Evolutionary conservation across 2,888 invertebrate genomes (phyloP).

Genomic region (Stegophylla sp.): DNA sequence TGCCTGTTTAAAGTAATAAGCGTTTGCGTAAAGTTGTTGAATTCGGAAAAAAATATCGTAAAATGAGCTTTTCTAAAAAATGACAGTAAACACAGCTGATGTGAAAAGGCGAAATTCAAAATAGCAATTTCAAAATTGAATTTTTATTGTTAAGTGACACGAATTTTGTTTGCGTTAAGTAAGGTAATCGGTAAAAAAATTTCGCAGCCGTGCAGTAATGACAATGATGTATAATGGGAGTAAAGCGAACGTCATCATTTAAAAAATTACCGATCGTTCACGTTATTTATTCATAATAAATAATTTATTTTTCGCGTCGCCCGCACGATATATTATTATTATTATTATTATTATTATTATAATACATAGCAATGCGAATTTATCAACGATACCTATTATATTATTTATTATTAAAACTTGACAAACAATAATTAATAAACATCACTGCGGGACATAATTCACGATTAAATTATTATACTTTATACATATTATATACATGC

Average conservation of each 20-base stretch:
- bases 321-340: background rate
- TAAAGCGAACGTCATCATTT: background rate
- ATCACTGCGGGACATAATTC: slow-evolving; percentile 10
- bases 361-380: slow-evolving; percentile 4
- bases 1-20: too few relatives aligned
- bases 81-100: too few relatives aligned
- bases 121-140: background rate
- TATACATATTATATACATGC: background rate
- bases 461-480: slow-evolving; percentile 44
- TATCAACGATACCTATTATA: slow-evolving; percentile 30
- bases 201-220: too few relatives aligned
- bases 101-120: background rate
- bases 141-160: background rate
- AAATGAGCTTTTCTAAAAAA: too few relatives aligned
- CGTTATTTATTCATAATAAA: slow-evolving; percentile 7
- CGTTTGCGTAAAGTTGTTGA: too few relatives aligned
- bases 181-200: too few relatives aligned
- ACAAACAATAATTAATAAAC: slow-evolving; percentile 44
- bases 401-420: slow-evolving; percentile 27
- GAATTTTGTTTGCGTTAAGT: too few relatives aligned
- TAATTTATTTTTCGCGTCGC: background rate
- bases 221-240: slow-evolving; percentile 20
- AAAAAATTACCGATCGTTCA: background rate
- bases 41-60: too few relatives aligned
- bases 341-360: too few relatives aligned